Evolutionary conservation across 2,797 vertebrate species (phyloP).

Genomic region (Apogon hyalosoma): DNA sequence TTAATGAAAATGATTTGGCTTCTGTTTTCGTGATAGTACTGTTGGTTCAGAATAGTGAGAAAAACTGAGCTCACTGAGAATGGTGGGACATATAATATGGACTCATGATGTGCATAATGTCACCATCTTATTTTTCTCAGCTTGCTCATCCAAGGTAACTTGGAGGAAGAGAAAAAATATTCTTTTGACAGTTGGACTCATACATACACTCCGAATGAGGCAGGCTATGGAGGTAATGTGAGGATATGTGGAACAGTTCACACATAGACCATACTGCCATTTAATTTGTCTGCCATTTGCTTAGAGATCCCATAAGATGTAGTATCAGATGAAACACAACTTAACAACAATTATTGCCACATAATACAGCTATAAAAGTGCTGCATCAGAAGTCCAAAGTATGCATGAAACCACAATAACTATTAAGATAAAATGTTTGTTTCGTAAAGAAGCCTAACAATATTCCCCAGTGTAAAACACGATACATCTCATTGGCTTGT

Average conservation of each 20-base stretch:
- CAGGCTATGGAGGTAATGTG: background rate
- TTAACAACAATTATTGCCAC: constrained; percentile 7
- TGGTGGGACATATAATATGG: constrained; percentile 36
- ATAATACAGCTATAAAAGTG: constrained; percentile 1
- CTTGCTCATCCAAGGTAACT: constrained; percentile 36
- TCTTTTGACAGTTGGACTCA: constrained; percentile 28
- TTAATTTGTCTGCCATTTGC: constrained; percentile 1
- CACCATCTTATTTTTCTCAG: constrained; percentile 39
- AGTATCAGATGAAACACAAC: background rate
- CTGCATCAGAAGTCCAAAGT: background rate
- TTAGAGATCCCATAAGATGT: constrained; percentile 1
- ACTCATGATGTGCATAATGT: constrained; percentile 33
- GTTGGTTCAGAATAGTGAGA: constrained; percentile 38
- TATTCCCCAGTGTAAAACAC: constrained; percentile 14
- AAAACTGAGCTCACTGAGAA: constrained; percentile 40
- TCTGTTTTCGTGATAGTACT: constrained; percentile 29
- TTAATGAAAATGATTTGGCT: constrained; percentile 24
- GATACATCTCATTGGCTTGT: constrained; percentile 4
- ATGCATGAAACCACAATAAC: constrained; percentile 11
- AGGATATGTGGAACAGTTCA: background rate
- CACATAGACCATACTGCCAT: background rate
- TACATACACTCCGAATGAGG: constrained; percentile 10
- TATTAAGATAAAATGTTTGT: background rate
- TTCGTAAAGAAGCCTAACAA: constrained; percentile 7
- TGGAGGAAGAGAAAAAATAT: constrained; percentile 24